These are phyloP conservation scores for Plagodis pulveraria DNA, from an alignment of 2,888 invertebrate genomes.

Conservation along the genomic window DNA sequence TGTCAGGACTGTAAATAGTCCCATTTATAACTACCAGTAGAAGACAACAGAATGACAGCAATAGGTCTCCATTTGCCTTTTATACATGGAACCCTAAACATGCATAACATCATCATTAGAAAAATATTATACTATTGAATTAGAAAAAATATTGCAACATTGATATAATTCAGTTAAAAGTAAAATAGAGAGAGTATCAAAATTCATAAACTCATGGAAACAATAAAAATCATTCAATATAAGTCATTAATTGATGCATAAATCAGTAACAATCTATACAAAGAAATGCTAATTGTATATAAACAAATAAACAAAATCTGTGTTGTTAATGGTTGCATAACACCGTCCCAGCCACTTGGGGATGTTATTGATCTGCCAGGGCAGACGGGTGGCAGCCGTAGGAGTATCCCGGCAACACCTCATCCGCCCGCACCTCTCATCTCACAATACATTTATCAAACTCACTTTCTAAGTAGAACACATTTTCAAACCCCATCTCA, in stretches of 20 bases:
- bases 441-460: slow-evolving; percentile 55
- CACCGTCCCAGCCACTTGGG: slow-evolving; percentile 68
- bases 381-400: slow-evolving; percentile 61
- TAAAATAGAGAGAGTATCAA: too few species aligned
- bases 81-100: too few species aligned
- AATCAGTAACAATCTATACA: too few species aligned
- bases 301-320: slow-evolving; percentile 41
- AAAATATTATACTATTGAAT: too few species aligned
- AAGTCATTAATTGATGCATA: neutral
- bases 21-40: too few species aligned
- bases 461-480: slow-evolving; percentile 84
- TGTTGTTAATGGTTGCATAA: slow-evolving; percentile 72
- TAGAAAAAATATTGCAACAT: too few species aligned
- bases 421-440: slow-evolving; percentile 68
- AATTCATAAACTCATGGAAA: neutral
- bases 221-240: neutral
- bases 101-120: too few species aligned
- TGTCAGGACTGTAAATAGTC: too few species aligned
- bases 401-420: slow-evolving; percentile 81
- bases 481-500: slow-evolving; percentile 81
- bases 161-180: too few species aligned
- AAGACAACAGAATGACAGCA: too few species aligned
- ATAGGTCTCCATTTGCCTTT: too few species aligned
- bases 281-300: slow-evolving; percentile 8
- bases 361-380: slow-evolving; percentile 80